Evolutionary conservation across 2,113 vertebrate genomes (phyloP), one percentile per base, ranked within the genome.

Genomic region (Coregonus clupeaformis): DNA sequence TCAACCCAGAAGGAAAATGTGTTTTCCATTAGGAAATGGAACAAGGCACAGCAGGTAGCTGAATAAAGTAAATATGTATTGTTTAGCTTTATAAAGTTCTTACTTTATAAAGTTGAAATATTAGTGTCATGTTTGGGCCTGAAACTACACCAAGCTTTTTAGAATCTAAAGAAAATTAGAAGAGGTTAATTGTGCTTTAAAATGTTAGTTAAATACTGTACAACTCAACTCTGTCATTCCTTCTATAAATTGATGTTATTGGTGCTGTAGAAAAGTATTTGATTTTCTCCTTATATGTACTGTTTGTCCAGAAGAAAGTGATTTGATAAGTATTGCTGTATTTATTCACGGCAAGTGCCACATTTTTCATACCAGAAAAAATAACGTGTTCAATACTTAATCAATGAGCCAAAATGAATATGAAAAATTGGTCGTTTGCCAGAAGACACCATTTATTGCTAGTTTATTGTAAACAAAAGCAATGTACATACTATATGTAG

Each of bases 81-180:
- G 45, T 77, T 13, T 13, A 36, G 59, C 36, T 47, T 73, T 18
- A 47, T 47, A 13, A 47, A 47, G 45, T 47, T 47, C 13, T 47
- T 47, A 47, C 3, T 47, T 47, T 12, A 47, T 47, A 47, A 47
- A 47, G 13, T 22, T 71, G 47, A 22, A 47, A 47, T 20, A 0
- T 14, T 18, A 67, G 5, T 80, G 73, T 86, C 83, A 75, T 77
- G 77, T 87, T 86, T 85, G 83, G 80, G 71, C 69, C 80, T 84
- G 78, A 79, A 76, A 85, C 52, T 72, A 76, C 0, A 77, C 45
- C 45, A 47, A 47, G 47, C 13, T 14, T 74, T 45, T 76, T 27
- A 12, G 5, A 55, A 76, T 5, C 3, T 30, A 22, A 57, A 32
- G 1, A 3, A 24, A 42, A 64, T 20, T 70, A 27, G 27, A 3